phyloP scores from a whole-genome alignment of 2,888 invertebrate species.

The Andrena fulva region DNA sequence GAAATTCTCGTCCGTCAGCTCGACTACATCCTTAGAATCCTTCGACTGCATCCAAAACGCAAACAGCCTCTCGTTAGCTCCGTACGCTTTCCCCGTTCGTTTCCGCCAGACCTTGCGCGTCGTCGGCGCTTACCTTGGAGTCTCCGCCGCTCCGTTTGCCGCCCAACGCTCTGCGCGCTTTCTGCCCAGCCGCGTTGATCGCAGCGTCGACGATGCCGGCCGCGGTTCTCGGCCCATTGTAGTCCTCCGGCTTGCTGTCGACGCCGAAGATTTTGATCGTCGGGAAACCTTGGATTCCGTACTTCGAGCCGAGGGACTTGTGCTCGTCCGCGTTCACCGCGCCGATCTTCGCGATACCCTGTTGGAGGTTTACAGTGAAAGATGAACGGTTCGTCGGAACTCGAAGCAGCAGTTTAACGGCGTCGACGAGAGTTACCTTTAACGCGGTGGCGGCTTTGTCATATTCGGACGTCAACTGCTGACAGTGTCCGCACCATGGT shows the following conservation, averaged over 20 bases:
- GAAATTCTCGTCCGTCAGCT: conserved; percentile 98
- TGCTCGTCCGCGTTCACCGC: conserved; percentile 97
- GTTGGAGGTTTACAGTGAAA: conserved; percentile 29
- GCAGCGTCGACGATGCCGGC: conserved; percentile 94
- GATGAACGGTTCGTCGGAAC: neutral
- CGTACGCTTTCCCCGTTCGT: neutral
- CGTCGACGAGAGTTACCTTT: conserved; percentile 87
- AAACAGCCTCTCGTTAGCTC: conserved; percentile 11
- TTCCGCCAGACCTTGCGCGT: neutral
- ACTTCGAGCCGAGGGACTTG: conserved; percentile 92
- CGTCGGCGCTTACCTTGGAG: conserved; percentile 65
- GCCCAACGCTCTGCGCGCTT: conserved; percentile 90
- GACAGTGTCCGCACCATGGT: conserved; percentile 98
- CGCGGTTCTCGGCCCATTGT: conserved; percentile 94
- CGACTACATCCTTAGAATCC: conserved; percentile 90
- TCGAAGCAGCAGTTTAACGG: neutral
- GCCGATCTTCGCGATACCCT: conserved; percentile 97
- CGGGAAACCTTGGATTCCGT: conserved; percentile 96
- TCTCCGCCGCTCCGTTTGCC: conserved; percentile 85
- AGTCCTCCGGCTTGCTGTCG: conserved; percentile 92
- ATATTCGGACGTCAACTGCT: conserved; percentile 96
- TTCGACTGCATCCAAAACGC: conserved; percentile 67
- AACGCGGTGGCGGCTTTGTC: conserved; percentile 96
- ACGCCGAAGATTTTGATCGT: conserved; percentile 97
- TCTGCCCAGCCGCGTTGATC: conserved; percentile 91